Conservation (phyloP, 2,113 vertebrate species). For the Tautogolabrus adspersus region DNA sequence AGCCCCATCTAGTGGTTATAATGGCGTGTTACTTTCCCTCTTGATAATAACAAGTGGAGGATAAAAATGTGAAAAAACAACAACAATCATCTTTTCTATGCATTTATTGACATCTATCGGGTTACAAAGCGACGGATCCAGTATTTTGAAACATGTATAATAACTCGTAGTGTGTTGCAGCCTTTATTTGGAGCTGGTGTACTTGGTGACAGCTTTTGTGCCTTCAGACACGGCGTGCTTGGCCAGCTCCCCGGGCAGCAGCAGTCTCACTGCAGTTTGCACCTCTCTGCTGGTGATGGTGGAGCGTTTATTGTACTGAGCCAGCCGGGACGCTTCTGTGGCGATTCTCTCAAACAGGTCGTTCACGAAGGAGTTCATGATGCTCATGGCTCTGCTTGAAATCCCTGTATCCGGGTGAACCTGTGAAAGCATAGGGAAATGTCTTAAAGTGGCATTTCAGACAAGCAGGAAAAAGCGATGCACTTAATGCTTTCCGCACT, state of each 20-base stretch:
- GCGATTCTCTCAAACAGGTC: constrained; percentile 85
- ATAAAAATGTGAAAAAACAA: not conserved
- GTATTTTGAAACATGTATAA: not conserved
- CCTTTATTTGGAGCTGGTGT: constrained; percentile 86
- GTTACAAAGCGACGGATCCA: no score
- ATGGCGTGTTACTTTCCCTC: not conserved
- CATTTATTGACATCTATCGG: constrained; percentile 14
- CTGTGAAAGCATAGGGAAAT: constrained; percentile 18
- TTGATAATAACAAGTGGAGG: accelerated
- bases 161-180: accelerated
- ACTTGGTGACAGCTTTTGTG: constrained; percentile 86
- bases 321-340: constrained; percentile 84
- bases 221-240: constrained; percentile 87
- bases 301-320: constrained; percentile 85
- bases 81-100: not conserved
- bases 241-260: constrained; percentile 85
- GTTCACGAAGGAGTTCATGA: constrained; percentile 87
- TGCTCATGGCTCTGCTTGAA: constrained; percentile 85
- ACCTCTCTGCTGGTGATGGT: constrained; percentile 87
- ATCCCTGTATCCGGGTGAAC: constrained; percentile 86
- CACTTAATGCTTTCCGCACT: not conserved
- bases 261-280: constrained; percentile 83
- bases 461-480: not conserved
- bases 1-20: constrained; percentile 55
- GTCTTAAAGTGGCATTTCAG: accelerated